phyloP scores from a whole-genome alignment of 2,888 invertebrate species.

The Agonum fuliginosum region DNA sequence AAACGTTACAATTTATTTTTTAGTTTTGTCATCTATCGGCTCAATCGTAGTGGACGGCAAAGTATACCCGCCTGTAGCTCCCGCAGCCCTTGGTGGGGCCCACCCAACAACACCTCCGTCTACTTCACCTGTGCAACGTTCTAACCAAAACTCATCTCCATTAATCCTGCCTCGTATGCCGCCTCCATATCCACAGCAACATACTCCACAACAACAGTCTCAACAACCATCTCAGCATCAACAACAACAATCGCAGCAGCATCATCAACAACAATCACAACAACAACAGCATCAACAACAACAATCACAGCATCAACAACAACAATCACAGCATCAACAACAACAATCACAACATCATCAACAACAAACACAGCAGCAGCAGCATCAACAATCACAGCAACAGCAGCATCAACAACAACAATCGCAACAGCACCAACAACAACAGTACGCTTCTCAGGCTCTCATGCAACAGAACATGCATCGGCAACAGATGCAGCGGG shows the following conservation, averaged over 20 bases:
- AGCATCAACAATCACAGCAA: constrained; percentile 66
- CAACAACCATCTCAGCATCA: constrained; percentile 70
- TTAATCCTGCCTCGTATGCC: constrained; percentile 63
- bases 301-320: constrained; percentile 60
- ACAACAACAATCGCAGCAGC: constrained; percentile 67
- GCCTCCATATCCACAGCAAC: constrained; percentile 69
- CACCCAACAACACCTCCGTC: constrained; percentile 61
- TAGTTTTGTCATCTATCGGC: constrained; percentile 86
- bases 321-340: constrained; percentile 59
- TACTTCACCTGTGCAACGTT: constrained; percentile 69
- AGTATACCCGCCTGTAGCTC: constrained; percentile 76
- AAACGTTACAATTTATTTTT: constrained; percentile 61
- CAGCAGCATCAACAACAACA: constrained; percentile 69
- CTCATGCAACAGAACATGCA: constrained; percentile 36
- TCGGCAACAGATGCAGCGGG: constrained; percentile 65
- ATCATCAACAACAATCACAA: constrained; percentile 67
- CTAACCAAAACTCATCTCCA: constrained; percentile 67
- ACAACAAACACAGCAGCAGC: constrained; percentile 63
- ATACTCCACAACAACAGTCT: constrained; percentile 66
- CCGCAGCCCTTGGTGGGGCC: constrained; percentile 60
- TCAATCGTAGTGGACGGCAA: constrained; percentile 90
- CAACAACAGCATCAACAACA: constrained; percentile 62
- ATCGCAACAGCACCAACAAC: constrained; percentile 63
- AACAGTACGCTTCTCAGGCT: constrained; percentile 65
- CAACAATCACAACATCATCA: constrained; percentile 46